Evolutionary conservation across 2,113 vertebrate genomes (phyloP).

Genomic region (Sialia sialis): DNA sequence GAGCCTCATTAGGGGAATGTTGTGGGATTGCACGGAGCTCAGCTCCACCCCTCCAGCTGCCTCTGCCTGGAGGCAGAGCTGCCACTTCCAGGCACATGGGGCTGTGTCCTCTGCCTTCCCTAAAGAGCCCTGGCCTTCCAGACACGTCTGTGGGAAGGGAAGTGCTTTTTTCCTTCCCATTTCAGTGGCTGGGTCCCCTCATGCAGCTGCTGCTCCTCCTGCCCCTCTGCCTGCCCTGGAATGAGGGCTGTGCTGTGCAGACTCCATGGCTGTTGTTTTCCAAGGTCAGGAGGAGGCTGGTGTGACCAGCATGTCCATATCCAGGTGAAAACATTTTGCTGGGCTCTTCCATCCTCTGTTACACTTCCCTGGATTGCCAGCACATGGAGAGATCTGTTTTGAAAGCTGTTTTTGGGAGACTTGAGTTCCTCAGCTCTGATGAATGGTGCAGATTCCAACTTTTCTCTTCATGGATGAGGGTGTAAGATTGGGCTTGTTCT

Average conservation of each 20-base stretch:
- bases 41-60: constrained; percentile 8
- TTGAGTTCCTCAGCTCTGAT: neutral
- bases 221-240: neutral
- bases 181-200: neutral
- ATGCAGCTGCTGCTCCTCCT: neutral
- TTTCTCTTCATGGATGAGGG: neutral
- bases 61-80: neutral
- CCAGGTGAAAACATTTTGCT: neutral
- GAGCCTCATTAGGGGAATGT: neutral
- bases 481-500: neutral
- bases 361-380: neutral
- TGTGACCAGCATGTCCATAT: neutral
- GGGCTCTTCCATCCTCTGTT: neutral
- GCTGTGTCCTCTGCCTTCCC: neutral
- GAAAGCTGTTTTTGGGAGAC: neutral
- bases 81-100: neutral
- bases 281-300: neutral
- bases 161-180: neutral
- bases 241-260: neutral
- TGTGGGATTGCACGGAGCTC: neutral
- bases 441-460: fast-evolving
- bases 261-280: neutral
- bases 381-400: neutral
- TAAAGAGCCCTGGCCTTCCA: neutral
- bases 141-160: neutral